Conservation (phyloP, 92 coral and sea anemone species). For the Parazoanthus atlanticus region DNA sequence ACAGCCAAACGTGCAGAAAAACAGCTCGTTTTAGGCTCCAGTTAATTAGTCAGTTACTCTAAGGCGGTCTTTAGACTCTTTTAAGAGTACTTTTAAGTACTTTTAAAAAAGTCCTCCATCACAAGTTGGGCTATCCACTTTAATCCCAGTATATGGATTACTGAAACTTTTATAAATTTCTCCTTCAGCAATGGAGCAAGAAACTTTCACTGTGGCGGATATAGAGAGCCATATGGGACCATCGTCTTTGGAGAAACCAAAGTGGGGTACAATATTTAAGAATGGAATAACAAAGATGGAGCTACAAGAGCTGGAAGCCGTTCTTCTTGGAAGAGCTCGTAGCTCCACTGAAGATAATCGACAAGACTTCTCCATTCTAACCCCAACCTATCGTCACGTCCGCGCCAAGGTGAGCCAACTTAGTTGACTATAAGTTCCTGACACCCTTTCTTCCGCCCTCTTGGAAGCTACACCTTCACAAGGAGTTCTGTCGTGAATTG, state of each 20-base stretch:
- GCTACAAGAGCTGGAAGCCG: not conserved
- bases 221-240: not conserved
- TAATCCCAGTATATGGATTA: too few species aligned
- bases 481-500: too few species aligned
- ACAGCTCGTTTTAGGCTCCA: too few species aligned
- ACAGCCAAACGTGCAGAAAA: too few species aligned
- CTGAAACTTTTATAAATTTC: not conserved
- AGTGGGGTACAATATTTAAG: conserved; percentile 2
- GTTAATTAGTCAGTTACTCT: too few species aligned
- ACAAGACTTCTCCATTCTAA: not conserved
- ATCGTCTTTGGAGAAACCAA: not conserved
- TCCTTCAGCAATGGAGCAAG: not conserved
- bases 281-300: conserved; percentile 42
- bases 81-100: too few species aligned
- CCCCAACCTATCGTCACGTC: conserved; percentile 32
- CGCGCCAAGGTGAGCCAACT: conserved; percentile 23
- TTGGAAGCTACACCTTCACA: too few species aligned
- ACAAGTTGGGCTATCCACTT: too few species aligned
- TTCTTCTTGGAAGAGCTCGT: not conserved
- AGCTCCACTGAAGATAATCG: not conserved
- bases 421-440: too few species aligned
- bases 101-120: too few species aligned
- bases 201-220: conserved; percentile 1
- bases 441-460: too few species aligned
- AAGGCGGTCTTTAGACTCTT: too few species aligned